Conservation (phyloP, 2,888 invertebrate species). For the Plutella xylostella region DNA sequence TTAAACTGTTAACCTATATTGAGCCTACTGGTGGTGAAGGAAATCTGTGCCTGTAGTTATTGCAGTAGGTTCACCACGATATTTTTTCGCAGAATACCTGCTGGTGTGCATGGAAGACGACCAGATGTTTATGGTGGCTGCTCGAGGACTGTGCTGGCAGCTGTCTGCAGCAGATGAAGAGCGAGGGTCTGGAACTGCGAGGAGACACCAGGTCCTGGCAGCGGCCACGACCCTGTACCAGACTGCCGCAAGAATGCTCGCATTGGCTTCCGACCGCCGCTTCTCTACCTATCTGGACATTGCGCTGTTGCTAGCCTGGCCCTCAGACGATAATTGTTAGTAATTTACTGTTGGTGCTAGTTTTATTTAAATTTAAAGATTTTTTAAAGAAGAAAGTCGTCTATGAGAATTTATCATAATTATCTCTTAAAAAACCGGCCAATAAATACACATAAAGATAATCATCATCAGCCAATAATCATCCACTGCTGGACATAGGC, state of each 20-base stretch:
- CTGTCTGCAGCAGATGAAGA: constrained; percentile 29
- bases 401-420: too few relatives aligned
- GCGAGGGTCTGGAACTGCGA: constrained; percentile 22
- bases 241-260: constrained; percentile 37
- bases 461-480: too few relatives aligned
- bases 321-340: constrained; percentile 40
- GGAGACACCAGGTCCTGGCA: constrained; percentile 23
- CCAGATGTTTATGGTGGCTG: constrained; percentile 32
- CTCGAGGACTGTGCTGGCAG: constrained; percentile 37
- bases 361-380: too few relatives aligned
- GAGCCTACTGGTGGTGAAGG: too few relatives aligned
- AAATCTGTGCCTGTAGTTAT: too few relatives aligned
- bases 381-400: too few relatives aligned
- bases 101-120: constrained; percentile 39
- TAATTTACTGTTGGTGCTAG: not conserved
- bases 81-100: constrained; percentile 35
- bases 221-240: constrained; percentile 33
- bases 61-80: too few relatives aligned
- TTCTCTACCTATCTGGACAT: constrained; percentile 34
- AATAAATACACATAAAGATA: too few relatives aligned
- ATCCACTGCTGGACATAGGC: too few relatives aligned
- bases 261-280: constrained; percentile 29
- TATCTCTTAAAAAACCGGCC: too few relatives aligned
- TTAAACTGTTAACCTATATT: too few relatives aligned
- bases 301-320: constrained; percentile 35